Conservation (phyloP, 1,140 invertebrate genomes). For the Atta colombica region DNA sequence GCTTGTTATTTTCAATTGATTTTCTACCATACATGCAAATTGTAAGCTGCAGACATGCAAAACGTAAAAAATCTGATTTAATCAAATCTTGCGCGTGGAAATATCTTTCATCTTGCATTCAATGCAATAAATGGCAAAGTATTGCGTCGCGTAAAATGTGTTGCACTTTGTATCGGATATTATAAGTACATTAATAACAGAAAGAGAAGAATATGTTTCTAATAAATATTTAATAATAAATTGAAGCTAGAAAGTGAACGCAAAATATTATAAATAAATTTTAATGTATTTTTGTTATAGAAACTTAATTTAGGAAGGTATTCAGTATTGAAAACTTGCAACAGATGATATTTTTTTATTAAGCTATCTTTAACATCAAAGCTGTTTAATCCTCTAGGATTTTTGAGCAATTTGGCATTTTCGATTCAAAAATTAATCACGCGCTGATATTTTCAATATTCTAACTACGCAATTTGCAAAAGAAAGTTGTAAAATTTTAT, state of each 20-base stretch:
- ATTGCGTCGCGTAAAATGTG: background rate
- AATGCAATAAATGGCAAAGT: slow-evolving; percentile 7
- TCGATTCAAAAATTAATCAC: background rate
- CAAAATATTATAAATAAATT: background rate
- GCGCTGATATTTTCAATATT: background rate
- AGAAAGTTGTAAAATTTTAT: too few species aligned
- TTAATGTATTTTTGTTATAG: background rate
- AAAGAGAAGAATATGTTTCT: background rate
- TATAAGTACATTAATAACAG: background rate
- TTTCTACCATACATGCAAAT: background rate
- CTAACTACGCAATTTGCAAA: too few species aligned
- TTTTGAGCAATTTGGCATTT: background rate
- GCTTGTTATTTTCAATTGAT: slow-evolving; percentile 7
- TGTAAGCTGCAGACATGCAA: background rate
- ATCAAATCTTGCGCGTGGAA: background rate
- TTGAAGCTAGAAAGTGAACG: background rate
- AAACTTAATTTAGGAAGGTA: background rate
- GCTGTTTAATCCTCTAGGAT: background rate
- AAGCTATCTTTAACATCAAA: background rate
- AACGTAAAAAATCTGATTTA: background rate
- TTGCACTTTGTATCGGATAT: background rate
- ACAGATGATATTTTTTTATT: background rate
- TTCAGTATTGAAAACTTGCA: background rate
- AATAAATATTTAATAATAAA: background rate
- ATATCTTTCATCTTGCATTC: background rate